Evolutionary conservation across 1,140 invertebrate species (phyloP).

Genomic region (Aricia agestis): DNA sequence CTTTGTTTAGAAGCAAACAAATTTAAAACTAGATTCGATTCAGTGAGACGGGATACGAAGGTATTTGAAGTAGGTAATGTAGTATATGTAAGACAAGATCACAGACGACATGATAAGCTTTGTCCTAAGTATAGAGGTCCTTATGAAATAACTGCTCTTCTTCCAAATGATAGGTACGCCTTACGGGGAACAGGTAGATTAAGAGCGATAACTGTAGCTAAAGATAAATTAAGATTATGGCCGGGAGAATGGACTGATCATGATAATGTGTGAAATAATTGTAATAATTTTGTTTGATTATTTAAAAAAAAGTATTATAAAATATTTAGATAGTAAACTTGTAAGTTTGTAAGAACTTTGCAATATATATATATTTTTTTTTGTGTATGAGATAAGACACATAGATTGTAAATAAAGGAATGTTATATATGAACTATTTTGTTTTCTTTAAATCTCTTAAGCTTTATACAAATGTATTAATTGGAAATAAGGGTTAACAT

Average conservation of each 20-base stretch:
- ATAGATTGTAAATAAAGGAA: no score
- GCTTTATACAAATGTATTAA: no score
- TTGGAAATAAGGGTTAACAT: no score
- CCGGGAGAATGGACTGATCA: constrained; percentile 30
- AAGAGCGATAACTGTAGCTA: constrained; percentile 33
- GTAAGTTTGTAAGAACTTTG: no score
- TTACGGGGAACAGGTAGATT: constrained; percentile 30
- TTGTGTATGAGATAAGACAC: no score
- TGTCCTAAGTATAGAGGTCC: constrained; percentile 41
- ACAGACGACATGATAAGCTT: constrained; percentile 39
- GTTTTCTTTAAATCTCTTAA: no score
- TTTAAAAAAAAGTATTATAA: no score
- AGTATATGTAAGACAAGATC: constrained; percentile 42
- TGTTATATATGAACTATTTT: no score
- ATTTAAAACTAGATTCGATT: constrained; percentile 39
- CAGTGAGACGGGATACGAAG: constrained; percentile 29
- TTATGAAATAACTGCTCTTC: constrained; percentile 33
- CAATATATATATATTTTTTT: no score
- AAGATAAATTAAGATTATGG: constrained; percentile 40
- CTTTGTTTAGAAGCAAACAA: constrained; percentile 25
- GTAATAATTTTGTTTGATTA: no score
- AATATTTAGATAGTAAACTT: no score
- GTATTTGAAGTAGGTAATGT: constrained; percentile 32
- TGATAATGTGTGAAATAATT: no score
- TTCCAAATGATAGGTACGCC: constrained; percentile 30